Evolutionary conservation across 2,797 vertebrate genomes (phyloP).

Genomic region (Hippopotamyrus pictus): DNA sequence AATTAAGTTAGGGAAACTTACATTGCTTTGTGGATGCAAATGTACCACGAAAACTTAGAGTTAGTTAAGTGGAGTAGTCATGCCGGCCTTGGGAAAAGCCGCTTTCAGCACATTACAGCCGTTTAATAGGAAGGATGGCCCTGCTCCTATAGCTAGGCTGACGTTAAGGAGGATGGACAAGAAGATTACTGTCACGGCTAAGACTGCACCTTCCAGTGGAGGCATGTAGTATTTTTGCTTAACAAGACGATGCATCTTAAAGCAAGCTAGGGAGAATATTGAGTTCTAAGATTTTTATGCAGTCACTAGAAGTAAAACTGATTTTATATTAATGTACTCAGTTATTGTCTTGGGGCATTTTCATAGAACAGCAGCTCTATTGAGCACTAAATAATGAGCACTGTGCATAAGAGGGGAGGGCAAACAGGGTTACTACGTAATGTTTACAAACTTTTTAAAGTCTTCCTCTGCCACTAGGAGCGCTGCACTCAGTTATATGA

Average conservation of each 20-base stretch:
- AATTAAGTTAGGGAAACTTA: neutral
- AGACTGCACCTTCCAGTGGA: neutral
- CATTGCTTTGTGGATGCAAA: neutral
- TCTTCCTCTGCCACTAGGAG: neutral
- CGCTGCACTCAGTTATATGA: neutral
- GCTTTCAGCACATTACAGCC: neutral
- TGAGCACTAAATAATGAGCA: neutral
- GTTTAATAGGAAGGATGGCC: neutral
- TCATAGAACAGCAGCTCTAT: neutral
- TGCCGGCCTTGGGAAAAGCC: neutral
- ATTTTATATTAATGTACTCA: neutral
- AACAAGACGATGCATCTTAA: neutral
- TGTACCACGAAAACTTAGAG: neutral
- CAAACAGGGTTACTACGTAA: neutral
- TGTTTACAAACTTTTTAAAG: neutral
- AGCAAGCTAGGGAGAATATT: neutral
- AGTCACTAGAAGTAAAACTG: neutral
- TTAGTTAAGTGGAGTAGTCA: neutral
- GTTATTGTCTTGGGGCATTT: neutral
- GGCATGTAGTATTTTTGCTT: neutral
- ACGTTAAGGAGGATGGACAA: neutral
- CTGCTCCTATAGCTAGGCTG: neutral
- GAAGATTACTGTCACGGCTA: neutral
- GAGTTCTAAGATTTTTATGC: neutral
- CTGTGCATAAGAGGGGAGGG: neutral